Conservation (phyloP, 2,888 invertebrate species). For the Gonocerus acuteangulatus region DNA sequence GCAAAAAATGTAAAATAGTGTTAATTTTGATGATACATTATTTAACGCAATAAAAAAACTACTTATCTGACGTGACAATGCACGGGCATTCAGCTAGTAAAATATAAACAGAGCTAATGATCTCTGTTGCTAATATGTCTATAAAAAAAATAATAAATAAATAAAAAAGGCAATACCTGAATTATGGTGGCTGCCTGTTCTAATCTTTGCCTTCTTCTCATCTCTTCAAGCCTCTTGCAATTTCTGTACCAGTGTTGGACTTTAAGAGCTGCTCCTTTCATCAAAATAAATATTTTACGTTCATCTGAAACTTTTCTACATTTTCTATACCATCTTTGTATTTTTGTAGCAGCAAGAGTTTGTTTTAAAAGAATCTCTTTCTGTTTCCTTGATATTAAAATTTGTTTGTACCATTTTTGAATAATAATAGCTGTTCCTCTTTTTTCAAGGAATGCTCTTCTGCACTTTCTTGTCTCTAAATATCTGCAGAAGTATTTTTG, state of each 20-base stretch:
- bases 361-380: background rate
- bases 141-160: no score
- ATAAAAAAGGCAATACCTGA: slow-evolving; percentile 6
- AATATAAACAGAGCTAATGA: no score
- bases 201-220: no score
- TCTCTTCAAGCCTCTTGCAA: no score
- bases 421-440: slow-evolving; percentile 17
- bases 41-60: no score
- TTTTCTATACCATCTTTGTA: slow-evolving; percentile 21
- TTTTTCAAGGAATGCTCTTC: background rate
- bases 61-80: no score
- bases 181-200: slow-evolving; percentile 22
- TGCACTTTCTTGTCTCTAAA: slow-evolving; percentile 9
- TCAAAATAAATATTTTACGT: background rate
- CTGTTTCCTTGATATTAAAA: background rate
- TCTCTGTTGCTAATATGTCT: no score
- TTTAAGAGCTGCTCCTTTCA: slow-evolving; percentile 9
- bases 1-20: no score
- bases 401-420: slow-evolving; percentile 15
- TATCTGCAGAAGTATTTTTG: slow-evolving; percentile 3
- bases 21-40: no score
- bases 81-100: no score
- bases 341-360: background rate
- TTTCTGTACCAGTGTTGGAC: slow-evolving; percentile 27
- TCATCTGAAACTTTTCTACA: background rate